Evolutionary conservation across 1,140 invertebrate species (phyloP), one percentile per base, ranked within the genome.

Genomic region (Drosophila tani): DNA sequence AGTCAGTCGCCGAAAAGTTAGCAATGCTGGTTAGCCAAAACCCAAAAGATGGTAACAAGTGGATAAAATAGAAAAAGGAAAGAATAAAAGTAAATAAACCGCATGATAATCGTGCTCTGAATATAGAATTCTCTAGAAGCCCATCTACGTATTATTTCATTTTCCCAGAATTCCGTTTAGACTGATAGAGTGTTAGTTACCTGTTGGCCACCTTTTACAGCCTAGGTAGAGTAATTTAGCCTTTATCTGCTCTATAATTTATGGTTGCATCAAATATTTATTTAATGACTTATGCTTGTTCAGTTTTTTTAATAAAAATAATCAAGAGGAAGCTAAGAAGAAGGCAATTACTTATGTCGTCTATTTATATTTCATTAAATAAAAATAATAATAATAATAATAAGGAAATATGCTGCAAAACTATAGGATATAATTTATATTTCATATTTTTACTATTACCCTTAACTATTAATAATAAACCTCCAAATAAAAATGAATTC

Each of bases 71-170:
- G 8, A 7, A n/a, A n/a, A 8, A 2, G 7, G 21, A 15, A n/a
- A n/a, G 5, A 6, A n/a, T n/a, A 19, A 38, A 5, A 21, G 0
- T 3, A 21, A 6, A 15, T 15, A 35, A 35, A n/a, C 6, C 0
- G 15, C n/a, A 12, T 59, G 17, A 29, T 29, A 60, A 21, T 65
- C 63, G 62, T 65, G 38, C 62, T 32, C 27, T 8, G 55, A 43
- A 19, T 43, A 62, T 65, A 32, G 62, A 65, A 43, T 65, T 60
- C 15, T n/a, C 63, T 63, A 27, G 40, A 63, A 66, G 21, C 19
- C 12, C 56, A 45, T 58, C 21, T 29, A 27, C 27, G 57, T 59
- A 35, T 17, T 35, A 12, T 27, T 11, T 21, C 11, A 17, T 17
- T 63, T 66, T 17, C 57, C 27, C 29, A 32, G 40, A 66, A 65